Base-by-base conservation (phyloP, 2,113 vertebrate species). In the Dendropsophus ebraccatus region DNA sequence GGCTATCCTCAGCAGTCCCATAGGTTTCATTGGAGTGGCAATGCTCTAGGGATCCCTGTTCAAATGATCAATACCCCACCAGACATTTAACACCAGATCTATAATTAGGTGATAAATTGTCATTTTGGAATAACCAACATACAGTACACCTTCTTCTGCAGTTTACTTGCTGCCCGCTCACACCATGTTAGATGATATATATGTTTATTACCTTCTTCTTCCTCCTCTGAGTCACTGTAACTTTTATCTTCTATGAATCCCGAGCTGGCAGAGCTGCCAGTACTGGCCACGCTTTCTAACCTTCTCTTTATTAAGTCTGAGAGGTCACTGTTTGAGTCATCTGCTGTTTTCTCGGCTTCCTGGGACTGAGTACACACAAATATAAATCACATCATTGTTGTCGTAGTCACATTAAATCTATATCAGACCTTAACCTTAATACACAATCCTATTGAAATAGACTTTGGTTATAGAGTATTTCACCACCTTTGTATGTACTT, bases 161-260 rank as follows among this genome's bases (percentile, higher is more conserved):
- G 30, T 5, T 41, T 12, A 37, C 67, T 30, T 23, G 35, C 19
- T 23, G 1, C 67, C 19, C 67, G 41, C 9, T 41, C 67, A 35
- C 17, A 35, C 5, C 0, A 10, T 19, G 35, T 35, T 35, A 9
- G 0, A 35, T 32, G 5, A 35, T 17, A 17, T 19, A 19, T 25
- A 35, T 77, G 84, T 1, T 52, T 9, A 88, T 91, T 96, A 97
- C 97, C 96, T 95, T 98, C 97, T 92, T 98, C 97, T 87, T 97
- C 97, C 89, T 97, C 97, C 89, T 98, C 97, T 1, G 96, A 96
- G 89, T 98, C 97, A 0, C 96, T 97, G 92, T 97, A 98, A 89
- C 96, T 98, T 94, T 98, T 98, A 90, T 98, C 97, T 94, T 98
- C 97, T 88, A 97, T 94, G 86, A 98, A 98, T 75, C 97, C 97